A percentile compares a stretch with the other conserved stretches of the same genome.
These are phyloP conservation scores for Smutsia temminckii DNA, from an alignment of 2,797 vertebrate genomes.

Conservation along the genomic window DNA sequence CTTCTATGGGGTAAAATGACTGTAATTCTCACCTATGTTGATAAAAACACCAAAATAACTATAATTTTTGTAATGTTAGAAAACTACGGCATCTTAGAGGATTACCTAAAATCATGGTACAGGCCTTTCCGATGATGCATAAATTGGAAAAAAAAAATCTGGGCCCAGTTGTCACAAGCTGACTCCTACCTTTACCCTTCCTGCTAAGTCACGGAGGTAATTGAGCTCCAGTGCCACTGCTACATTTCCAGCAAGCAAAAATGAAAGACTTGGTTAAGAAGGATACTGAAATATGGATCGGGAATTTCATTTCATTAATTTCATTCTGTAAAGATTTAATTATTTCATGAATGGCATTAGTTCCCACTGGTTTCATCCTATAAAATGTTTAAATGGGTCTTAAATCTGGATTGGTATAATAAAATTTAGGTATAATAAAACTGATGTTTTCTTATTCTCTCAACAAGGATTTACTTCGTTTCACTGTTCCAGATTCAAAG, in stretches of 20 bases:
- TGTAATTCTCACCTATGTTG: constrained; percentile 42
- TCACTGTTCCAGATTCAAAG: background rate
- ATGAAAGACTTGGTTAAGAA: background rate
- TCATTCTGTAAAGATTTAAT: background rate
- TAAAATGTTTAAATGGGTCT: constrained; percentile 5
- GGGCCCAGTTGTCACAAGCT: background rate
- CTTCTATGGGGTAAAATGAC: constrained; percentile 51
- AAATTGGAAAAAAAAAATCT: constrained; percentile 14
- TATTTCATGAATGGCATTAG: background rate
- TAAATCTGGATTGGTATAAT: background rate
- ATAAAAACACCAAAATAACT: constrained; percentile 56
- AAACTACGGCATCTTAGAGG: background rate
- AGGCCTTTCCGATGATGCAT: background rate
- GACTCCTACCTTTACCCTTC: background rate
- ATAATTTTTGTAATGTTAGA: constrained; percentile 42
- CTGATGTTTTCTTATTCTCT: background rate
- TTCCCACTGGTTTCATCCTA: background rate
- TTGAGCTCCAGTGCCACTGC: background rate
- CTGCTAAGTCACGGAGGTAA: background rate
- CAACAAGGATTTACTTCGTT: background rate
- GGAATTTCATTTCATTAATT: constrained; percentile 8
- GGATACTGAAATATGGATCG: background rate
- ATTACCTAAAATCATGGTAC: background rate
- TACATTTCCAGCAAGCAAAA: background rate
- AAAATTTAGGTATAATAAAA: constrained; percentile 13